Base-by-base conservation (phyloP, 2,113 vertebrate genomes). In the Tragelaphus imberbis region DNA sequence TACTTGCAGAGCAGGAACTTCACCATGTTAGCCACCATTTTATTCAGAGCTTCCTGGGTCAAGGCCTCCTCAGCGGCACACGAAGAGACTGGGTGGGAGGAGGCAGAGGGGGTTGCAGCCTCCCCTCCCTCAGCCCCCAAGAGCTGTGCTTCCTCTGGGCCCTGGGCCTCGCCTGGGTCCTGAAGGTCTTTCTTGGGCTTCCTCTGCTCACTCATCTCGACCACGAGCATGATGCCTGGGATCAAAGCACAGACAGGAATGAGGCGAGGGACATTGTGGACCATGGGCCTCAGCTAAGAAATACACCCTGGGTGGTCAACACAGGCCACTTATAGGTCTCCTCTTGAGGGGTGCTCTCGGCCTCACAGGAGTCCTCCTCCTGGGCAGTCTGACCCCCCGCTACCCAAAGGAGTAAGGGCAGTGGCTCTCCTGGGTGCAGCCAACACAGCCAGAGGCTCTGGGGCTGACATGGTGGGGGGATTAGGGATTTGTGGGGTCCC, bases 71-170 rank as follows among this genome's bases (percentile, higher is more conserved):
- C 75, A 4, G 6, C 1, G 13, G 36, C 0, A 1, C 59, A 6
- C 0, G 7, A 6, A n/a, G 33, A 19, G 63, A 68, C 0, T 68
- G 16, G 63, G 63, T 0, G 7, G 63, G 33, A 19, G 16, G 33
- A 68, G 30, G 63, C 15, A 1, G 16, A 65, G 16, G 16, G 15
- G 63, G 63, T 5, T n/a, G 63, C 33, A 17, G 63, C 33, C 63
- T 33, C 16, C 33, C 63, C 33, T 17, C 63, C 3, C 63, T 68
- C 63, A 19, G 63, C 63, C 63, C 33, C 33, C 33, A 68, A n/a
- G 7, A n/a, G 63, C 63, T 68, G 33, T n/a, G 33, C 63, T n/a
- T 68, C 16, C n/a, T n/a, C n/a, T n/a, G n/a, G n/a, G n/a, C n/a
- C n/a, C n/a, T n/a, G n/a, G n/a, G n/a, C n/a, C n/a, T 90, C 44